Evolutionary conservation across 1,140 invertebrate genomes (phyloP).

Genomic region (Holcopasites calliopsidis): DNA sequence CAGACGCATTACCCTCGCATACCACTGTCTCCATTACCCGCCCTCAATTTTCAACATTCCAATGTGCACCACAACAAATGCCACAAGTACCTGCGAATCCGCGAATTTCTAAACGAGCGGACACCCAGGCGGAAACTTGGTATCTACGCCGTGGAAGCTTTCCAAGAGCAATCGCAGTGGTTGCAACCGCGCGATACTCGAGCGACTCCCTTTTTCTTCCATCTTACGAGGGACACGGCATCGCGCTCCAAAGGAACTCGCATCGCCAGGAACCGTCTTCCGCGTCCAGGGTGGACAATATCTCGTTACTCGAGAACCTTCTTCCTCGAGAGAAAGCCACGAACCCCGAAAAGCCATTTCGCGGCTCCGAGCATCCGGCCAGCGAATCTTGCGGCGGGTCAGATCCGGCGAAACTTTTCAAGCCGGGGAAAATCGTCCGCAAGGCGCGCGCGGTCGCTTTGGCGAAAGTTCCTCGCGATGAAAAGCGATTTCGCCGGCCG

Average conservation of each 20-base stretch:
- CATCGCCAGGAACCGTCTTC: slow-evolving; percentile 21
- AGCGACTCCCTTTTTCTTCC: background rate
- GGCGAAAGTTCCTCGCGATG: slow-evolving; percentile 43
- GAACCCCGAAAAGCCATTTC: slow-evolving; percentile 58
- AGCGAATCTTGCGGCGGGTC: slow-evolving; percentile 31
- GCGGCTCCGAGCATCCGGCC: slow-evolving; percentile 49
- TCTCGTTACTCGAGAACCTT: slow-evolving; percentile 46
- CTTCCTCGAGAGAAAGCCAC: slow-evolving; percentile 33
- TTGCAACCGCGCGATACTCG: background rate
- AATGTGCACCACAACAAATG: no score
- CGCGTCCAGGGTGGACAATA: slow-evolving; percentile 38
- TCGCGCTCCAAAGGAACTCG: slow-evolving; percentile 14
- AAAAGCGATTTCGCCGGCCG: slow-evolving; percentile 43
- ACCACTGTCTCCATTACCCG: no score
- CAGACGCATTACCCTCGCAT: no score
- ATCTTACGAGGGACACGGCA: slow-evolving; percentile 5
- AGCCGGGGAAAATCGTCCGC: slow-evolving; percentile 8
- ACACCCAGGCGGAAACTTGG: background rate
- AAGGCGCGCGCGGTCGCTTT: background rate
- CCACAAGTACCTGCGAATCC: no score
- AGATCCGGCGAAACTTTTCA: slow-evolving; percentile 46
- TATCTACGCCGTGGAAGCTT: background rate
- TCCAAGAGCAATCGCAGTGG: background rate
- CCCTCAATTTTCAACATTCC: no score
- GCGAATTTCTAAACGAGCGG: background rate